Percentiles rank a stretch among this genome's conserved stretches.
Evolutionary conservation across 2,888 invertebrate species (phyloP).

Genomic region (Cheilosia soror): DNA sequence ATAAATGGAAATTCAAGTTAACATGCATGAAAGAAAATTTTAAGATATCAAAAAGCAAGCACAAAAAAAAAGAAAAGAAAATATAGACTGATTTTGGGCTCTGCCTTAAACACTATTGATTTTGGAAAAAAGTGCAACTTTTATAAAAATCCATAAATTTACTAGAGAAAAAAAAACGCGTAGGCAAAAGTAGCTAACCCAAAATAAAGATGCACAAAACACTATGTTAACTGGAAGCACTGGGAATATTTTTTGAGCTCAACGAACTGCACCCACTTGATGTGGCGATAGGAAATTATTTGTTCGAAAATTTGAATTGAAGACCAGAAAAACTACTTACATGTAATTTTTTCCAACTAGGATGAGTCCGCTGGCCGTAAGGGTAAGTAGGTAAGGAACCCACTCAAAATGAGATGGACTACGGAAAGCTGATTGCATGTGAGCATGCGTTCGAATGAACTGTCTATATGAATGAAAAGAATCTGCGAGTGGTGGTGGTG

Average conservation of each 20-base stretch:
- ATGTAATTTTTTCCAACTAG: constrained; percentile 67
- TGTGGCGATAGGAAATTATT: constrained; percentile 10
- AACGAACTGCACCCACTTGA: constrained; percentile 42
- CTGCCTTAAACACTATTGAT: constrained; percentile 38
- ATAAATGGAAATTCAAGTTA: constrained; percentile 26
- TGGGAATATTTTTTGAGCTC: constrained; percentile 23
- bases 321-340: constrained; percentile 70
- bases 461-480: constrained; percentile 72
- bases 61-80: background rate
- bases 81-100: background rate
- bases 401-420: constrained; percentile 64
- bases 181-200: constrained; percentile 15
- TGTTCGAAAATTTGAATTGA: constrained; percentile 48
- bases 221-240: constrained; percentile 40
- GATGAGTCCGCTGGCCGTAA: constrained; percentile 58
- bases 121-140: constrained; percentile 36
- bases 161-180: constrained; percentile 30
- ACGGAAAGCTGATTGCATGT: constrained; percentile 28
- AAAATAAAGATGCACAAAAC: constrained; percentile 34
- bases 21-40: constrained; percentile 18
- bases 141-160: constrained; percentile 40
- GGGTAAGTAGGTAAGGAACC: constrained; percentile 65
- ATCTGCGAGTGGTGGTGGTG: constrained; percentile 34
- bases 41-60: constrained; percentile 11
- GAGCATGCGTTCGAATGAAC: constrained; percentile 64